Conservation (phyloP, 2,888 invertebrate genomes). For the Drosophila lutescens region DNA sequence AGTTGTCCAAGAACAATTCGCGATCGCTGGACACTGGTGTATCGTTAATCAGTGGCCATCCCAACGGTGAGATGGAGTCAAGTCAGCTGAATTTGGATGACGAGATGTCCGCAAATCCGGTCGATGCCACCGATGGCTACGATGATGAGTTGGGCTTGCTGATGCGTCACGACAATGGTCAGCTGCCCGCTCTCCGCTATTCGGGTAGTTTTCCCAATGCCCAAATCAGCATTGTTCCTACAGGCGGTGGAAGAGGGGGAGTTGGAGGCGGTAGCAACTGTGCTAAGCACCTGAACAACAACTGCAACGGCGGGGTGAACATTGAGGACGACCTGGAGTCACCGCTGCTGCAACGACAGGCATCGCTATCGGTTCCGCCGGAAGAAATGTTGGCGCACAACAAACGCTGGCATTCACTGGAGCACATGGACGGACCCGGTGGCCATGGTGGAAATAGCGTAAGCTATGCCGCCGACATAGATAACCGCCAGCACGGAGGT, state of each 20-base stretch:
- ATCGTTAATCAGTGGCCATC: constrained; percentile 75
- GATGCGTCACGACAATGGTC: constrained; percentile 80
- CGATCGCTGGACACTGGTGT: constrained; percentile 83
- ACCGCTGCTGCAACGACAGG: constrained; percentile 83
- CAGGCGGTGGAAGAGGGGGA: constrained; percentile 17
- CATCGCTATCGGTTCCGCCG: constrained; percentile 83
- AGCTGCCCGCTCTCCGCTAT: constrained; percentile 61
- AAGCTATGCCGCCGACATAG: constrained; percentile 80
- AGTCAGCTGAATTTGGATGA: constrained; percentile 50
- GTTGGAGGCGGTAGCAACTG: constrained; percentile 58
- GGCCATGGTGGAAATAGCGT: constrained; percentile 74
- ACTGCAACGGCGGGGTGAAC: constrained; percentile 84
- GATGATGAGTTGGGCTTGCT: constrained; percentile 79
- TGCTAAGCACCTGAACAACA: constrained; percentile 83
- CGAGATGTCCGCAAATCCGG: constrained; percentile 58
- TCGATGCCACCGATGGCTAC: constrained; percentile 72
- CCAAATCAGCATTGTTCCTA: constrained; percentile 71
- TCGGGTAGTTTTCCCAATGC: constrained; percentile 60
- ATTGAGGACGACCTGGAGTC: constrained; percentile 82
- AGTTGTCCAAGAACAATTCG: constrained; percentile 83
- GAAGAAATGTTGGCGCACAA: constrained; percentile 85
- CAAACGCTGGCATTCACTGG: constrained; percentile 92
- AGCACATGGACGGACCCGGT: constrained; percentile 86
- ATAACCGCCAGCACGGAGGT: constrained; percentile 53
- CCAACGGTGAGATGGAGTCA: constrained; percentile 59